A percentile compares a stretch with the other conserved stretches of the same genome.
phyloP scores from a whole-genome alignment of 1,140 invertebrate species.

The Pseudomyrmex cubaensis region DNA sequence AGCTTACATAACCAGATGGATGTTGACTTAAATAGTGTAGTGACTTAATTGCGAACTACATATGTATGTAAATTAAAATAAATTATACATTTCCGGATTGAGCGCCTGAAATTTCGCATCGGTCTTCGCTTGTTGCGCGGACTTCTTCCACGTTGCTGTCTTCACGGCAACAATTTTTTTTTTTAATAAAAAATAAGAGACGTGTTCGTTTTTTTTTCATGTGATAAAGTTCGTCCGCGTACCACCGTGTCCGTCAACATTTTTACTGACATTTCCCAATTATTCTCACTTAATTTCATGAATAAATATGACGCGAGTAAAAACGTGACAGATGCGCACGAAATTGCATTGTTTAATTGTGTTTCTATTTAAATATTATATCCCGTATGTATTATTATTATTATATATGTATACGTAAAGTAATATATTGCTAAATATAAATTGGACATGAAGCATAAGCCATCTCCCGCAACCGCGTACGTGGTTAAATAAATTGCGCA shows the following conservation, averaged over 20 bases:
- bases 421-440: constrained; percentile 44
- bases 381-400: too few relatives aligned
- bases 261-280: background rate
- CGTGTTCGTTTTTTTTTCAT: background rate
- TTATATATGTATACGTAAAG: background rate
- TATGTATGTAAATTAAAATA: constrained; percentile 9
- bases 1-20: background rate
- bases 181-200: background rate
- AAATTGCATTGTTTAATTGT: background rate
- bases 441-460: constrained; percentile 31
- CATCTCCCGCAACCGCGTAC: constrained; percentile 21
- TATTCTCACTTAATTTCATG: background rate
- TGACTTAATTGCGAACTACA: background rate
- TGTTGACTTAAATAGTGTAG: background rate
- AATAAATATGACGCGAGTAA: background rate
- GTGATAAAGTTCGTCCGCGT: background rate
- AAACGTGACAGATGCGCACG: background rate
- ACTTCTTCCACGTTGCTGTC: too few relatives aligned
- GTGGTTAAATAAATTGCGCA: constrained; percentile 55
- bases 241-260: background rate
- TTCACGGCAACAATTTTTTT: too few relatives aligned
- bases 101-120: too few relatives aligned
- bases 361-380: constrained; percentile 13
- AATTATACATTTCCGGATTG: background rate
- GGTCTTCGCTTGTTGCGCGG: too few relatives aligned